Base-by-base conservation (phyloP, 1,140 invertebrate species). In the Riptortus pedestris region DNA sequence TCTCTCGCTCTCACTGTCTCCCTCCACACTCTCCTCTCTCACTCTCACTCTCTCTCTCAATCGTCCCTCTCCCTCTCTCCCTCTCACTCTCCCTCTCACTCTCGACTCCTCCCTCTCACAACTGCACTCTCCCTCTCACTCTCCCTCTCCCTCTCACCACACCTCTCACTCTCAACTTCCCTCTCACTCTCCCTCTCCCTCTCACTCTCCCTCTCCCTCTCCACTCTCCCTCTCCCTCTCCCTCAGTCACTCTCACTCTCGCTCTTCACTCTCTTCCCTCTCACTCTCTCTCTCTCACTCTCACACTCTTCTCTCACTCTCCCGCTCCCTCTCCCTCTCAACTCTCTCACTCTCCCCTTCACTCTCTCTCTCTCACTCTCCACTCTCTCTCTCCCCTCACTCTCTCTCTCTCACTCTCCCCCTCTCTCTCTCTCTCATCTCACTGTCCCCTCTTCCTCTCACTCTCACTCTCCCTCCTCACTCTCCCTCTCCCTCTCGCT, bases 231-330 rank as follows among this genome's bases (percentile, higher is more conserved):
- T 22, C 48, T 51, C 48, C 18, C 20, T 51, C 20, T 51, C 20
- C 18, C 48, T 51, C 48, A 11, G 9, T 51, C 48, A 11, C 48
- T 51, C 48, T 51, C 48, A 11, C 48, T 22, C 48, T 51, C 48
- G 9, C 20, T 51, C 48, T 22, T 18, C 18, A 7, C 18, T 18
- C 18, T 18, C 18, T 18, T 22, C 48, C 18, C 48, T 51, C 48
- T 22, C 14, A n/a, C 48, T 51, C 48, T 51, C 48, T 51, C 48
- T 51, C 48, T 51, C 48, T 51, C 48, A 11, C 48, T 51, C 48
- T 51, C 48, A 11, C 48, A 11, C 48, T 51, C 48, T 51, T 51
- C 48, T 51, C 48, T 51, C 48, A 11, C 48, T 51, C 48, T 51
- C 48, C 18, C 48, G 9, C 48, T 51, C 48, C 18, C 48, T 51